phyloP scores from a whole-genome alignment of 2,797 vertebrate genomes.

The Coregonus sp. region DNA sequence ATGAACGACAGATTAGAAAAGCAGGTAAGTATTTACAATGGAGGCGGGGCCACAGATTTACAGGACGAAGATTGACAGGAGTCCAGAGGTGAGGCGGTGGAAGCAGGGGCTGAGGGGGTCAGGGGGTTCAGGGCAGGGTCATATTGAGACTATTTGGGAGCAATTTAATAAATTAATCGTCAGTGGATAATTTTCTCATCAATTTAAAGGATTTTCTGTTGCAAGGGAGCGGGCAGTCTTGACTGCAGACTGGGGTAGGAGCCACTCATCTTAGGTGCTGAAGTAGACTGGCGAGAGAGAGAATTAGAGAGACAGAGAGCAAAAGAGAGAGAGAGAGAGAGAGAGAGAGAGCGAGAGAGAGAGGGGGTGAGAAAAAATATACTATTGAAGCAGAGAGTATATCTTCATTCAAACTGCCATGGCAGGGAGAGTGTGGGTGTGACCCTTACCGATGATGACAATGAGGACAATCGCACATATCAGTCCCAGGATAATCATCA shows the following conservation, averaged over 20 bases:
- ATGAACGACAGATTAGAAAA: conserved; percentile 76
- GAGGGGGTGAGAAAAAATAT: conserved; percentile 2
- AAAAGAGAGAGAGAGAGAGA: too few relatives aligned
- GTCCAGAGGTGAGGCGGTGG: conserved; percentile 72
- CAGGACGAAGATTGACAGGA: conserved; percentile 77
- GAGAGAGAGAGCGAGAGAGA: conserved; percentile 1
- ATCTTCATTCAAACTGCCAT: neutral
- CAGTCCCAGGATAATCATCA: conserved; percentile 86
- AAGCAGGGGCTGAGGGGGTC: conserved; percentile 45
- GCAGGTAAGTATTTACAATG: conserved; percentile 77
- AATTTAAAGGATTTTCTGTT: conserved; percentile 68
- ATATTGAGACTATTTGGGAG: conserved; percentile 68
- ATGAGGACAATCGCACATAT: conserved; percentile 85
- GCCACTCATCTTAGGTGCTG: conserved; percentile 80
- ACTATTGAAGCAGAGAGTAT: neutral
- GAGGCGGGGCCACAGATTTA: conserved; percentile 75
- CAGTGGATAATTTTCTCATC: conserved; percentile 67
- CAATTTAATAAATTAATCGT: conserved; percentile 58
- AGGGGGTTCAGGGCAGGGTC: conserved; percentile 34
- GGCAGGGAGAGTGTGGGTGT: neutral
- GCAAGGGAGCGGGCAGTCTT: conserved; percentile 61
- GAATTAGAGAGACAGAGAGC: conserved; percentile 3
- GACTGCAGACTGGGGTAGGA: conserved; percentile 76
- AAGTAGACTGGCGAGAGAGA: conserved; percentile 77
- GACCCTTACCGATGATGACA: conserved; percentile 82